Evolutionary conservation across 1,140 invertebrate species (phyloP).

Genomic region (Paraescarpia echinospica): DNA sequence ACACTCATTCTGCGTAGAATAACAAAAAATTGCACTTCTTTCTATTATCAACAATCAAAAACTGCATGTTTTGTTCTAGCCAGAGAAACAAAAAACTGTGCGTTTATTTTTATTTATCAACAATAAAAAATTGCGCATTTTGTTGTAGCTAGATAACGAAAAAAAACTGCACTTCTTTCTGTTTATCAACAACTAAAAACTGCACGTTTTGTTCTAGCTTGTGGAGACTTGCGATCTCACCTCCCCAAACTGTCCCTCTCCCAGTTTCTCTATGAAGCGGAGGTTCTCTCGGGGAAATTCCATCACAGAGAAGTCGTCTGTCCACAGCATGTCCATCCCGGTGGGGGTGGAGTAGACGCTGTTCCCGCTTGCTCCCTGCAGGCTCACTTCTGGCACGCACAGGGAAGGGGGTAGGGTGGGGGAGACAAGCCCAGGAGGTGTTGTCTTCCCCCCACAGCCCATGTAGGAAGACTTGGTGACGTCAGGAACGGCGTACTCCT

Average conservation of each 20-base stretch:
- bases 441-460: conserved; percentile 36
- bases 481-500: conserved; percentile 57
- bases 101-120: neutral
- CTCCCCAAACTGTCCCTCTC: conserved; percentile 79
- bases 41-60: neutral
- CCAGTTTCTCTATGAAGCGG: conserved; percentile 76
- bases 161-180: neutral
- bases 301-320: conserved; percentile 59
- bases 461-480: conserved; percentile 46
- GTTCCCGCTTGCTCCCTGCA: conserved; percentile 61
- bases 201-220: neutral
- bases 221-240: conserved; percentile 57
- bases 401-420: conserved; percentile 69
- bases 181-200: neutral
- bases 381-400: conserved; percentile 66
- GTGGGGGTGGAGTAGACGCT: conserved; percentile 60
- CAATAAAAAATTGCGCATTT: neutral
- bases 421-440: neutral
- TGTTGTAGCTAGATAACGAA: too few species aligned
- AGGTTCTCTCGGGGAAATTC: conserved; percentile 79
- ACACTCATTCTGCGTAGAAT: too few species aligned
- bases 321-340: conserved; percentile 58
- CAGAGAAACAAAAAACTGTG: neutral
- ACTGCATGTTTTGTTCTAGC: too few species aligned
- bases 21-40: neutral